Percentiles rank a stretch among this genome's conserved stretches.
phyloP scores from a whole-genome alignment of 2,797 vertebrate species.

The Amblyraja radiata region DNA sequence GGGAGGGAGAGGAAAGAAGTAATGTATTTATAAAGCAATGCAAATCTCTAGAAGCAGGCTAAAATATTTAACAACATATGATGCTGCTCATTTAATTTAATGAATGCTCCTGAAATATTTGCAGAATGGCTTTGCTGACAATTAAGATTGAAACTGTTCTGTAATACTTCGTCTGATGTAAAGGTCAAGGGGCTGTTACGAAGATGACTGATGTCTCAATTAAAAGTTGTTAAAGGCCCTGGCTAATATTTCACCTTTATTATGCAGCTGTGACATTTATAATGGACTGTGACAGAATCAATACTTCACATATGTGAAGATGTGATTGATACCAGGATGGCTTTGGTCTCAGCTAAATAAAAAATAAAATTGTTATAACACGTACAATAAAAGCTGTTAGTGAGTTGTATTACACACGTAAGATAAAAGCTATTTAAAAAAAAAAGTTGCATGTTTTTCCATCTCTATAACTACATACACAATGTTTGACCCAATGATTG shows the following conservation, averaged over 20 bases:
- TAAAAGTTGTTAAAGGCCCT: neutral
- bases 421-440: neutral
- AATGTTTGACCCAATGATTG: neutral
- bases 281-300: slow-evolving; percentile 23
- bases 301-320: neutral
- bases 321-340: neutral
- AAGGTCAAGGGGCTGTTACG: neutral
- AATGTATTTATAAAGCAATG: neutral
- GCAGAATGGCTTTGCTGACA: neutral
- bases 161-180: neutral
- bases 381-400: neutral
- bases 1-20: neutral
- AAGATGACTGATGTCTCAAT: slow-evolving; percentile 27
- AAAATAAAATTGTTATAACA: neutral
- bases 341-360: neutral
- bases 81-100: neutral
- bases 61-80: neutral
- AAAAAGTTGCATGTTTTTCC: neutral
- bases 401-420: neutral
- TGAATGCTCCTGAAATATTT: neutral
- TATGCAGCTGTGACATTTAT: slow-evolving; percentile 17
- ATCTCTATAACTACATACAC: neutral
- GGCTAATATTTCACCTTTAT: slow-evolving; percentile 26
- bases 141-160: neutral
- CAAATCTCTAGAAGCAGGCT: neutral